Evolutionary conservation across 2,797 vertebrate genomes (phyloP), one percentile per base, ranked within the genome.

Genomic region (Malacoraja senta): DNA sequence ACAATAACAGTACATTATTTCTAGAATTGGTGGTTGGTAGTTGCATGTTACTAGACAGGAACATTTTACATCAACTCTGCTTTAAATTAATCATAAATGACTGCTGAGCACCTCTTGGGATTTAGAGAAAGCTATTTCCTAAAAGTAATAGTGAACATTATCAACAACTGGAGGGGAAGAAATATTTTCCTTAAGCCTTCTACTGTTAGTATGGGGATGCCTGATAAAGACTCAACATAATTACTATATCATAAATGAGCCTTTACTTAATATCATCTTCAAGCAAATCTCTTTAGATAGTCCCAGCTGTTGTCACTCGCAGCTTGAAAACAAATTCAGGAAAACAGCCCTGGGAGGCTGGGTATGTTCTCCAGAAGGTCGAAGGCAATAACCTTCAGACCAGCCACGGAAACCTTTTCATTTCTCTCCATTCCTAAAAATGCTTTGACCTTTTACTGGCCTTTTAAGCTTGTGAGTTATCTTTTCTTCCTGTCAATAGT

Each of bases 91-190:
- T 92, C 68, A 76, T 92, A 19, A 92, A 76, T 76, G 90, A 76
- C 65, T 92, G 72, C 38, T 53, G 38, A 74, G 38, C n/a, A 76
- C 12, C 84, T 92, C 90, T 12, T 76, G 71, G 71, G 44, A 53
- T 58, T 76, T 74, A 92, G 44, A 92, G 68, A 76, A 91, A 44
- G 10, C 71, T 92, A 76, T 92, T 92, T 92, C 68, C 38, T 74
- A 53, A 92, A 92, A 92, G 38, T 76, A 76, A 76, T 58, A 58
- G 24, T 92, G n/a, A 92, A 53, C 44, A 76, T 53, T 92, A 74
- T 44, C 90, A 92, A 76, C 38, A 58, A 68, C 84, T 88, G 61
- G n/a, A 8, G n/a, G 58, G 26, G 32, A 19, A 19, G 35, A 92
- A 76, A 74, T 12, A 29, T 76, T 88, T 35, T 21, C 12, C 38